Evolutionary conservation across 1,140 invertebrate species (phyloP).

Genomic region (Laodelphax striatellus): DNA sequence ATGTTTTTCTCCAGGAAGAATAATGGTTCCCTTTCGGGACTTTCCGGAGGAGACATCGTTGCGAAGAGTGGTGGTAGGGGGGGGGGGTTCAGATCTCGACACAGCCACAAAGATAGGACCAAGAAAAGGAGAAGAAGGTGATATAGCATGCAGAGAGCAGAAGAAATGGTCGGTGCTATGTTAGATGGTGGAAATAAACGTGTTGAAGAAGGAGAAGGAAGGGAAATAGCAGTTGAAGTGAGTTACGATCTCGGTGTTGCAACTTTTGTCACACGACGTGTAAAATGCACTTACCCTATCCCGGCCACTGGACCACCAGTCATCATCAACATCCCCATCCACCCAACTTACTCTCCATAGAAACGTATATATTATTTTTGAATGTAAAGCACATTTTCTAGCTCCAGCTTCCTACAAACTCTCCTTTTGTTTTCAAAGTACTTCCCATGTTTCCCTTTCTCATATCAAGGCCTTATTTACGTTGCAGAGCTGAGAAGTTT

Average conservation of each 20-base stretch:
- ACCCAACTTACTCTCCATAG: neutral
- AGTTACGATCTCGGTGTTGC: slow-evolving; percentile 10
- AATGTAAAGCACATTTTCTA: slow-evolving; percentile 5
- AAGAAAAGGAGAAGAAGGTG: no score
- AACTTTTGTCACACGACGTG: slow-evolving; percentile 3
- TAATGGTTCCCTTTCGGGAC: slow-evolving; percentile 13
- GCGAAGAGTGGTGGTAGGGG: no score
- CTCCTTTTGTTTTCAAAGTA: slow-evolving; percentile 7
- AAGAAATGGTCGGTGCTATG: no score
- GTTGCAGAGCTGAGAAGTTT: neutral
- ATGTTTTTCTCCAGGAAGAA: slow-evolving; percentile 13
- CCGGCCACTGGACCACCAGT: no score
- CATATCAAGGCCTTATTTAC: slow-evolving; percentile 3
- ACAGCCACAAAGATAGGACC: no score
- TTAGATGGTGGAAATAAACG: no score
- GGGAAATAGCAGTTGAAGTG: neutral
- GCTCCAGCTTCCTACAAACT: neutral
- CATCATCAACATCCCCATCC: neutral
- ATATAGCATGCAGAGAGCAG: no score
- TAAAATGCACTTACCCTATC: slow-evolving; percentile 6
- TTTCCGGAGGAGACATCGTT: slow-evolving; percentile 3
- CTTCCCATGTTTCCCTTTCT: slow-evolving; percentile 4
- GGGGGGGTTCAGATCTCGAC: no score
- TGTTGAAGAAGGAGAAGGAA: no score
- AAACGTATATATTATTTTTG: slow-evolving; percentile 3